Conservation (phyloP, 2,113 vertebrate species). For the Aplodontia rufa region DNA sequence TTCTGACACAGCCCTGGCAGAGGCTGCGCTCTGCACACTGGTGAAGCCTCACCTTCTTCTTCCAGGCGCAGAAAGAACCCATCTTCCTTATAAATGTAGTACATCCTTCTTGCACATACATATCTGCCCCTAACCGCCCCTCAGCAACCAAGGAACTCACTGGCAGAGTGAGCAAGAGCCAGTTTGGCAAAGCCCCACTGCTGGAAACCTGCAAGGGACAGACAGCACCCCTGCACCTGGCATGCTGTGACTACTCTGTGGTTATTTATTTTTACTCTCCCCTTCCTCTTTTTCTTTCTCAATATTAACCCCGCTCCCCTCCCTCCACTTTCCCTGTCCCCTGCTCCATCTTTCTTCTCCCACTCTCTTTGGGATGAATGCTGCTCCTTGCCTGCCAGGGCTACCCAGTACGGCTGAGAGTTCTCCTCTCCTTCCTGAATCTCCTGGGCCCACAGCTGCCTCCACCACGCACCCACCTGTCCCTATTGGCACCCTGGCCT, state of each 20-base stretch:
- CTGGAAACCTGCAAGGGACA: not conserved
- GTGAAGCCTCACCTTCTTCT: not conserved
- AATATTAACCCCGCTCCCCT: not conserved
- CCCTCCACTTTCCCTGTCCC: not conserved
- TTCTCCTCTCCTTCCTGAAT: not conserved
- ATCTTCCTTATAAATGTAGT: not conserved
- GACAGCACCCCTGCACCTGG: too few species aligned
- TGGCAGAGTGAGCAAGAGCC: not conserved
- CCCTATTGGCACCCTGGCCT: not conserved
- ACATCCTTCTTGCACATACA: fast-evolving
- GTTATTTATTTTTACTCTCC: not conserved
- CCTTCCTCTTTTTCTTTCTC: not conserved
- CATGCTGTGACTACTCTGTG: fast-evolving
- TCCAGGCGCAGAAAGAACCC: not conserved
- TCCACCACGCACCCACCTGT: fast-evolving
- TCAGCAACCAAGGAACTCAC: not conserved
- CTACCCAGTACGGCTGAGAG: not conserved
- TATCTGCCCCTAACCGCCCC: not conserved
- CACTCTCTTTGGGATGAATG: not conserved
- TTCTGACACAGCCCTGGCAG: too few species aligned
- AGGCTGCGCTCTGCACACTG: not conserved
- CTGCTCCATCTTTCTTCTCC: not conserved
- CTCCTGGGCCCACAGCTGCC: not conserved
- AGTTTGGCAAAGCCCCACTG: not conserved
- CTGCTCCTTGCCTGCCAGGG: not conserved